Percentiles rank a stretch among this genome's conserved stretches.
Conservation (phyloP, 2,888 invertebrate species). For the Cristatella mucedo region DNA sequence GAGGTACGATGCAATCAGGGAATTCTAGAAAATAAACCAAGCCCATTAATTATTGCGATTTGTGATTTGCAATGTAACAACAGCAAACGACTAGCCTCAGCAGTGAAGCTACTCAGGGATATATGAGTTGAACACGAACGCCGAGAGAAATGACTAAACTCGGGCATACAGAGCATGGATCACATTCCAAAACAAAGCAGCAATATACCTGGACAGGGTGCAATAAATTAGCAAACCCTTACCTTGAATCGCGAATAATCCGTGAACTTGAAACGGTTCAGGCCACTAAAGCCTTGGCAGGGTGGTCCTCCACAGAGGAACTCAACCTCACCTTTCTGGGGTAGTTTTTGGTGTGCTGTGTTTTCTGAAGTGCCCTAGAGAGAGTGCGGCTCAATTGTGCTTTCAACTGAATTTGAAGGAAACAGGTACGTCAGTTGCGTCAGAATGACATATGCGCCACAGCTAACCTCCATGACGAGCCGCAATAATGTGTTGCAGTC, state of each 20-base stretch:
- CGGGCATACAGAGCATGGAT: too few relatives aligned
- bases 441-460: not conserved
- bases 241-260: slow-evolving; percentile 66
- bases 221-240: slow-evolving; percentile 12
- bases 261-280: slow-evolving; percentile 69
- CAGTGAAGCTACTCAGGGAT: too few relatives aligned
- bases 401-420: too few relatives aligned
- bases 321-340: slow-evolving; percentile 63
- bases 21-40: slow-evolving; percentile 44
- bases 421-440: too few relatives aligned
- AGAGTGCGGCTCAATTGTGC: not conserved
- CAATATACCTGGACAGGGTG: too few relatives aligned
- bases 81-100: too few relatives aligned
- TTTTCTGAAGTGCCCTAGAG: slow-evolving; percentile 16
- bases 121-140: too few relatives aligned
- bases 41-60: too few relatives aligned
- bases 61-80: too few relatives aligned
- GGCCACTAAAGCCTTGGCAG: slow-evolving; percentile 74
- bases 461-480: slow-evolving; percentile 48
- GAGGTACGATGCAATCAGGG: slow-evolving; percentile 60
- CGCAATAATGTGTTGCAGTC: slow-evolving; percentile 60
- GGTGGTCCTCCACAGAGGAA: slow-evolving; percentile 70
- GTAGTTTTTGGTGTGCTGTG: slow-evolving; percentile 43
- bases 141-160: too few relatives aligned
- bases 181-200: too few relatives aligned